A percentile compares a stretch with the other conserved stretches of the same genome.
These are phyloP conservation scores for Progne subis DNA, from an alignment of 2,113 vertebrate species.

Conservation along the genomic window DNA sequence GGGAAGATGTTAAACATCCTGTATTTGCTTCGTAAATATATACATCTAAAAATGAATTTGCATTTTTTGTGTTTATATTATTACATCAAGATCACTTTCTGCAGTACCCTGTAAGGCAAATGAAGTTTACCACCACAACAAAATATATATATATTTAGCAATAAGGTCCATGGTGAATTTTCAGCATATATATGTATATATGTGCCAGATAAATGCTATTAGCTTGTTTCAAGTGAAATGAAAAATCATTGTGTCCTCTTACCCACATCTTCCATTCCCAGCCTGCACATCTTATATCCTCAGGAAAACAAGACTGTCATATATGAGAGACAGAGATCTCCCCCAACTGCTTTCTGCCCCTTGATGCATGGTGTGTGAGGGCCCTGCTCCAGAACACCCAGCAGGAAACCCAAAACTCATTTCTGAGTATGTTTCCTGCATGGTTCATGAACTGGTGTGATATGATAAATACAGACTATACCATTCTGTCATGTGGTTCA, in stretches of 20 bases:
- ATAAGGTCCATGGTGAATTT: neutral
- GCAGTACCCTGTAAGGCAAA: neutral
- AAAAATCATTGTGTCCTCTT: neutral
- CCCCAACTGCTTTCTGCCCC: neutral
- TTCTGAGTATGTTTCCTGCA: neutral
- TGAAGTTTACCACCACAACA: neutral
- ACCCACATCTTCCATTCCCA: neutral
- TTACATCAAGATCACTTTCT: neutral
- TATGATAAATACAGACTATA: neutral
- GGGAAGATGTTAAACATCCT: conserved; percentile 8
- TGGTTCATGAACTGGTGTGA: neutral
- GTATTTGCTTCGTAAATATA: neutral
- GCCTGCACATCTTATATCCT: neutral
- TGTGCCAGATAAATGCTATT: neutral
- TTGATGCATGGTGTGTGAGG: neutral
- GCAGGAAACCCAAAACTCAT: neutral
- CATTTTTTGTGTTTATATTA: neutral
- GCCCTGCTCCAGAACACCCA: neutral
- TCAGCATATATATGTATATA: neutral
- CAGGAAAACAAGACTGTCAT: neutral
- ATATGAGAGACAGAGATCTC: neutral
- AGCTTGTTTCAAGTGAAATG: neutral
- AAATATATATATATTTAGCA: neutral
- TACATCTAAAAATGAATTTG: neutral
- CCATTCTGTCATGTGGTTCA: rapidly evolving